Base-by-base conservation (phyloP, 2,888 invertebrate genomes). In the Criorhina ranunculi region DNA sequence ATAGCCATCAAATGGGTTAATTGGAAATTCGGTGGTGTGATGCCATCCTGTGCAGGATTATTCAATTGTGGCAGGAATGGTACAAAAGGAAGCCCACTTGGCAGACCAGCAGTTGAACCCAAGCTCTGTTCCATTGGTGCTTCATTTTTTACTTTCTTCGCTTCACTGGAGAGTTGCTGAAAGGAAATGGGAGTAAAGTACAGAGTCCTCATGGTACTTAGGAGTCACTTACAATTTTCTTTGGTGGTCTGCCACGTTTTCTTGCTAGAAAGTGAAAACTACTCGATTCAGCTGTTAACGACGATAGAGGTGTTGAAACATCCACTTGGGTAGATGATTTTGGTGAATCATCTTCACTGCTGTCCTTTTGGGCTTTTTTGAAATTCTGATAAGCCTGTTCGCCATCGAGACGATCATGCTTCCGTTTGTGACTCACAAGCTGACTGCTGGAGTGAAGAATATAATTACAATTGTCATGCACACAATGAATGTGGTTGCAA, bases 401-500 rank as follows among this genome's bases (percentile, higher is more conserved):
- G 35, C 96, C 96, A 89, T 98, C 98, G 89, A 97, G 95, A 59
- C 98, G 94, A 92, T 99, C 99, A 91, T 99, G 99, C 90, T 98
- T 99, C 72, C 99, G 95, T 92, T 99, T 99, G 92, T 99, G 99
- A 8, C 98, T 98, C 92, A 98, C 97, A 87, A 99, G 95, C 91
- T 99, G 99, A 62, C 98, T 98, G 90, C 98, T 98, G 37, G 98
- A 98, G 90, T 99, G 99, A 86, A 99, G 93, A 2, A 99, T 98
- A 91, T 98, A 99, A 91, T 96, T 96, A 93, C 99, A 99, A 81
- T 96, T 96, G 2, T 97, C 96, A 81, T 99, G 94, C 88, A 99
- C 98, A 93, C 99, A 99, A 92, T 99, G 99, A 87, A 99, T 99
- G 92, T 99, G 99, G 93, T 99, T 99, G 93, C 98, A 98, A 57